Evolutionary conservation across 2,113 vertebrate genomes (phyloP).

Genomic region (Sebastes fasciatus): DNA sequence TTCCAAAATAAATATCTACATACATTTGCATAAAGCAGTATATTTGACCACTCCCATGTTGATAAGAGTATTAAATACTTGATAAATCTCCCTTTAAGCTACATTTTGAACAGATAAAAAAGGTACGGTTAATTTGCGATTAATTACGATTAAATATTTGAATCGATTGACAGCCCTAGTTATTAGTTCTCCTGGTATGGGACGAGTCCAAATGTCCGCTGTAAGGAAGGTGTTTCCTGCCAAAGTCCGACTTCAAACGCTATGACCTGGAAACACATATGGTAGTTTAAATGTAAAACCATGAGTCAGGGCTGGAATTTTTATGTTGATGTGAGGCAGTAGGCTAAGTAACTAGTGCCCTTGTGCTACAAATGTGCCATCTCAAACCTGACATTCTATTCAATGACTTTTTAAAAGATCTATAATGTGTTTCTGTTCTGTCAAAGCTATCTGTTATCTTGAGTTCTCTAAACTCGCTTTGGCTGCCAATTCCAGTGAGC

Average conservation of each 20-base stretch:
- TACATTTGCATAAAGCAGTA: too few species aligned
- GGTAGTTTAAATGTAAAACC: conserved; percentile 2
- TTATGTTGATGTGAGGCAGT: not conserved
- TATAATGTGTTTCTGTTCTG: not conserved
- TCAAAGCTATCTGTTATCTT: not conserved
- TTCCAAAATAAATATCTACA: too few species aligned
- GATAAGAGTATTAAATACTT: too few species aligned
- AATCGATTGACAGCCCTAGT: too few species aligned
- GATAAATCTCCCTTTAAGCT: too few species aligned
- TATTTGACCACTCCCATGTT: too few species aligned
- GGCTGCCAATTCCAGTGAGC: conserved; percentile 26
- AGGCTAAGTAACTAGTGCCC: not conserved
- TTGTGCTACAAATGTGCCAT: not conserved
- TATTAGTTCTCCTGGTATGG: not conserved
- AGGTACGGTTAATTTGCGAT: too few species aligned
- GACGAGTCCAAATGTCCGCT: not conserved
- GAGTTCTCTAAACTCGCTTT: conserved; percentile 24
- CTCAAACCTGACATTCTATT: conserved; percentile 8
- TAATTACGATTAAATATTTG: too few species aligned
- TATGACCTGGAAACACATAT: conserved; percentile 2
- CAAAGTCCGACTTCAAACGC: conserved; percentile 24
- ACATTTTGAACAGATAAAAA: too few species aligned
- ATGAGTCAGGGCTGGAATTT: not conserved
- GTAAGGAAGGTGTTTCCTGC: conserved; percentile 19
- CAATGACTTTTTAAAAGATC: not conserved